Conservation (phyloP, 2,888 invertebrate species). For the Melitaea athalia region DNA sequence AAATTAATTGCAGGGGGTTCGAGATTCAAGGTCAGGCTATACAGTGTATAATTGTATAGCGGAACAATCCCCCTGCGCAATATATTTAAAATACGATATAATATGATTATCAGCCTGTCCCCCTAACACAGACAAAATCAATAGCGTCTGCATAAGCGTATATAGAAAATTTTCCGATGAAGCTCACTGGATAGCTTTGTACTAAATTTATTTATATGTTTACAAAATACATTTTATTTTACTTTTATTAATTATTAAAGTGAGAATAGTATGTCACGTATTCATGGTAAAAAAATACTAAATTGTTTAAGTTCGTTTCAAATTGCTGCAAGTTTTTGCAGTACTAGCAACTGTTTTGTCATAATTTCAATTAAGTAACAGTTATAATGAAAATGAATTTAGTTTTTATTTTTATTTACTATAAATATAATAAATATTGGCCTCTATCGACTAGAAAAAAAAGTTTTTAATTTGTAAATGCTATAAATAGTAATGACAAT, state of each 20-base stretch:
- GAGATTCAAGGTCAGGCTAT: slow-evolving; percentile 60
- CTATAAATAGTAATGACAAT: too few relatives aligned
- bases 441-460: too few relatives aligned
- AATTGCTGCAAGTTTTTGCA: too few relatives aligned
- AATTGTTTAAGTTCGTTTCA: too few relatives aligned
- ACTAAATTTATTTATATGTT: not conserved
- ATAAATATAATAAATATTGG: not conserved
- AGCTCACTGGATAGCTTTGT: not conserved
- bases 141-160: slow-evolving; percentile 75
- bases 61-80: slow-evolving; percentile 59
- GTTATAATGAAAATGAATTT: too few relatives aligned
- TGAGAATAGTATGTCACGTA: not conserved
- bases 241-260: not conserved
- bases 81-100: slow-evolving; percentile 78
- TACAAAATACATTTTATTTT: too few relatives aligned
- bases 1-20: slow-evolving; percentile 48
- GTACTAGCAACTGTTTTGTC: too few relatives aligned
- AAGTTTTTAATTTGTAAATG: too few relatives aligned
- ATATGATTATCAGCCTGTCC: slow-evolving; percentile 78
- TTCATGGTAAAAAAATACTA: too few relatives aligned
- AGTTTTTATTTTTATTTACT: too few relatives aligned
- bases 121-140: slow-evolving; percentile 82
- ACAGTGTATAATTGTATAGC: slow-evolving; percentile 40
- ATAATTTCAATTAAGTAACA: too few relatives aligned
- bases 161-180: slow-evolving; percentile 63